phyloP scores from a whole-genome alignment of 64 coral and sea anemone genomes.

The Hydrozoanthus tunicans region DNA sequence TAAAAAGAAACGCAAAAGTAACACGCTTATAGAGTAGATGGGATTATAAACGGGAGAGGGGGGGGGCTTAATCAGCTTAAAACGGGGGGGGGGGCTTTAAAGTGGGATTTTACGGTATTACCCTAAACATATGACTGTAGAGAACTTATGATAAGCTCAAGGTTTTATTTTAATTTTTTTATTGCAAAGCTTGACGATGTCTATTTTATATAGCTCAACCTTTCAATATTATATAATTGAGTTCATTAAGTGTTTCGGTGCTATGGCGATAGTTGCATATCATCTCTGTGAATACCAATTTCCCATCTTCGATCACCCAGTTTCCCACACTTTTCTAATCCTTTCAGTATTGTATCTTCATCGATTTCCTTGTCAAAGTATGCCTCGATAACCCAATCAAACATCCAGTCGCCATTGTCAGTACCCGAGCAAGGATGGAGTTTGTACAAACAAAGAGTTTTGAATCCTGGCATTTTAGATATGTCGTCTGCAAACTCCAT shows the following conservation, averaged over 20 bases:
- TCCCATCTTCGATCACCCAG: conserved; percentile 59
- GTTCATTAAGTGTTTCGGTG: neutral
- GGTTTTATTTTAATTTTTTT: too few species aligned
- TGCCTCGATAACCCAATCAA: conserved; percentile 86
- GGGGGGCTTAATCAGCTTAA: too few species aligned
- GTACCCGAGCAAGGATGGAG: conserved; percentile 65
- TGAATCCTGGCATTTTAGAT: conserved; percentile 43
- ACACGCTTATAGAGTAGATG: too few species aligned
- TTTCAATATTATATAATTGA: neutral
- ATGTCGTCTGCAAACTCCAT: conserved; percentile 45
- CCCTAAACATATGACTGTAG: too few species aligned
- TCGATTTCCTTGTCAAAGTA: conserved; percentile 41
- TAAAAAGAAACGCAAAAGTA: too few species aligned
- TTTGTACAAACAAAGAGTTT: conserved; percentile 61
- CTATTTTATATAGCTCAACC: neutral
- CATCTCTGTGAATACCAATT: conserved; percentile 66
- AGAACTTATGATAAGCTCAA: too few species aligned
- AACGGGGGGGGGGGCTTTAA: too few species aligned
- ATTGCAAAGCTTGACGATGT: too few species aligned
- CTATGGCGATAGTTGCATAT: conserved; percentile 68
- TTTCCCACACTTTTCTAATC: conserved; percentile 56
- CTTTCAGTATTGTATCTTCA: conserved; percentile 50
- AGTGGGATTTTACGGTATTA: too few species aligned
- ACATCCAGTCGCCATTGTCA: conserved; percentile 56
- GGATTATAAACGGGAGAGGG: too few species aligned